Conservation (phyloP, 2,888 invertebrate genomes). For the Candidula unifasciata region DNA sequence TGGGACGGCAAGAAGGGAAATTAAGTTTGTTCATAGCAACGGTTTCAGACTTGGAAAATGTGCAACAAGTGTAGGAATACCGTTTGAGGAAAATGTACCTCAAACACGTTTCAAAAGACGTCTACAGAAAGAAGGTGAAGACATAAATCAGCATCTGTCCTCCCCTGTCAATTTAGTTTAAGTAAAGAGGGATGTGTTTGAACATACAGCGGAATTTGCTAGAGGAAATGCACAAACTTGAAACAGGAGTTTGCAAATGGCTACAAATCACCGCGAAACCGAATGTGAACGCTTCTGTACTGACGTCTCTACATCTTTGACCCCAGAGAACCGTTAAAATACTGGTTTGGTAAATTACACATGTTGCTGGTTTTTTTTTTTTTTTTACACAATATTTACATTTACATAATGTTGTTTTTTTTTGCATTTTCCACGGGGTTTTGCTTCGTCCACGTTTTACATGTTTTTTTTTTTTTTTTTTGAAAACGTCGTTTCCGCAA, state of each 20-base stretch:
- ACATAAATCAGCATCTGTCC: too few species aligned
- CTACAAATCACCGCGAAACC: too few species aligned
- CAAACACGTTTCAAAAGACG: background rate
- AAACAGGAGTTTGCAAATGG: too few species aligned
- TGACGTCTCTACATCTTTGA: background rate
- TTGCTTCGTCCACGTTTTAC: background rate
- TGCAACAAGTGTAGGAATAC: conserved; percentile 16
- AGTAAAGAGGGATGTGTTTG: too few species aligned
- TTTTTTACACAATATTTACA: background rate
- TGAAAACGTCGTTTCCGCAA: background rate
- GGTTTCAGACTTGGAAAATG: background rate
- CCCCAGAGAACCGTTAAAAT: background rate
- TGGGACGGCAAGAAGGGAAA: background rate
- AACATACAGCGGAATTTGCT: too few species aligned
- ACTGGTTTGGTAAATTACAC: background rate
- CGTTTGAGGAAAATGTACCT: background rate
- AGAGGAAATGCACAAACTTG: too few species aligned
- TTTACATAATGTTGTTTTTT: background rate
- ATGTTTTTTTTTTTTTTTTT: background rate
- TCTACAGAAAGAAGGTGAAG: too few species aligned
- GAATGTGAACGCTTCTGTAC: too few species aligned
- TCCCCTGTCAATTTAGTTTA: too few species aligned
- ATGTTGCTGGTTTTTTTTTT: background rate
- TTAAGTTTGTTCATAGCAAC: background rate
- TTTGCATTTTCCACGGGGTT: conserved; percentile 7